These are phyloP conservation scores for Mola mola DNA, from an alignment of 2,113 vertebrate genomes.

Conservation along the genomic window DNA sequence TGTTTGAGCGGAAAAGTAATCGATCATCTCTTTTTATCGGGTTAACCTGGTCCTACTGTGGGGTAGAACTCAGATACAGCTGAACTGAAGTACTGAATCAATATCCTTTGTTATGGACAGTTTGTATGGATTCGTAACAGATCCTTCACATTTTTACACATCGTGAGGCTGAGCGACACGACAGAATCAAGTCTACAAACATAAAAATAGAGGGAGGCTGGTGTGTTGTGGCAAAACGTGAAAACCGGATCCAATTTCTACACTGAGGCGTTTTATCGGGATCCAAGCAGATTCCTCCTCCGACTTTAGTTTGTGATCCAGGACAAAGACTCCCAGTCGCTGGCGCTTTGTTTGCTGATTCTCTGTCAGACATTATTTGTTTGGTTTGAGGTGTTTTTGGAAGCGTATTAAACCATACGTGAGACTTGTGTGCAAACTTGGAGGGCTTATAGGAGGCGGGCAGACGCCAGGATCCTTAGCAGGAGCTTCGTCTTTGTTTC, in stretches of 20 bases:
- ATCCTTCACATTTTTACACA: constrained; percentile 22
- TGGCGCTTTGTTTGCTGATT: constrained; percentile 66
- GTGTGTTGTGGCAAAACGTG: constrained; percentile 27
- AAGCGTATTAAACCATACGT: constrained; percentile 71
- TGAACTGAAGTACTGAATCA: too few relatives aligned
- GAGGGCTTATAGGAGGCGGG: constrained; percentile 53
- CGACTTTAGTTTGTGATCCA: constrained; percentile 69
- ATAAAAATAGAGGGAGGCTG: constrained; percentile 57
- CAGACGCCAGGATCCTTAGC: constrained; percentile 42
- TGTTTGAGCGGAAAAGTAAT: too few relatives aligned
- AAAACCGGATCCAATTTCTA: constrained; percentile 51
- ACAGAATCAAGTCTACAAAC: constrained; percentile 51
- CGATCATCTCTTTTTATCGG: too few relatives aligned
- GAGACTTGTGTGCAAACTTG: constrained; percentile 58
- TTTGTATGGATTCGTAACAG: constrained; percentile 9
- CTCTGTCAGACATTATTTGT: constrained; percentile 72
- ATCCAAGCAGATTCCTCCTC: constrained; percentile 70
- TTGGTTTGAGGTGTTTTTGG: constrained; percentile 71
- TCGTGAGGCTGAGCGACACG: constrained; percentile 17
- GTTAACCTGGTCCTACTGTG: too few relatives aligned
- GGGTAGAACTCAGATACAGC: too few relatives aligned
- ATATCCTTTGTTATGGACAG: too few relatives aligned
- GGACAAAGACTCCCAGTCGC: constrained; percentile 59
- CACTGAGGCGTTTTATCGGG: constrained; percentile 75
- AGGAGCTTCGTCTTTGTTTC: constrained; percentile 67